Evolutionary conservation across 53 echinoderm and acorn worm species (phyloP).

Genomic region (Astropecten irregularis): DNA sequence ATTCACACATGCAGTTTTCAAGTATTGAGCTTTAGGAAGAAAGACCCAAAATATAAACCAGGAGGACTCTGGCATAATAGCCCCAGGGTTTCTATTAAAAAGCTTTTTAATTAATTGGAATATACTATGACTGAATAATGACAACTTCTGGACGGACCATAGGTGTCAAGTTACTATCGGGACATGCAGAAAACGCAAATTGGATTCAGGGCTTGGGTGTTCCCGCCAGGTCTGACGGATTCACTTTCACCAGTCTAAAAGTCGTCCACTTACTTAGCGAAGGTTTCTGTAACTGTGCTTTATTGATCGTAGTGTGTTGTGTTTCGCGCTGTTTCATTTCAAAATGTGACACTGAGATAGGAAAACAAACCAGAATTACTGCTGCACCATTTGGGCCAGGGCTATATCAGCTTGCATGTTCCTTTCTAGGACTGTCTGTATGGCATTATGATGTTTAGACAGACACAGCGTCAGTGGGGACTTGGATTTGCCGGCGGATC

Average conservation of each 20-base stretch:
- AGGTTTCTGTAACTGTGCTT: conserved; percentile 58
- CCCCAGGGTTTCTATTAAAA: conserved; percentile 56
- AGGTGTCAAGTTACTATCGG: conserved; percentile 54
- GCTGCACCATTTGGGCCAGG: conserved; percentile 43
- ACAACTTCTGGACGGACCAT: conserved; percentile 56
- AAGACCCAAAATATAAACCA: conserved; percentile 45
- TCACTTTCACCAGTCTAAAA: conserved; percentile 59
- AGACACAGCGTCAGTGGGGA: conserved; percentile 50
- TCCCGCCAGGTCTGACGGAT: conserved; percentile 58
- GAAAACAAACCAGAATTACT: conserved; percentile 61
- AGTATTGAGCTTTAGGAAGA: conserved; percentile 28
- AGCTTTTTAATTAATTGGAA: conserved; percentile 75
- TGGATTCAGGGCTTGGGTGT: conserved; percentile 60
- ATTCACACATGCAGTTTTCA: conserved; percentile 54
- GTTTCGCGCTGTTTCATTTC: conserved; percentile 61
- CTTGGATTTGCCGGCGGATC: conserved; percentile 56
- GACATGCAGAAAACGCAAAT: conserved; percentile 66
- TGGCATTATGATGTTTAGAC: conserved; percentile 56
- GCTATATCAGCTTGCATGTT: conserved; percentile 57
- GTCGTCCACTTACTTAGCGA: conserved; percentile 54
- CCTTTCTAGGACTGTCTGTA: conserved; percentile 44
- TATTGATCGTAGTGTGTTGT: conserved; percentile 56
- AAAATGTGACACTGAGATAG: conserved; percentile 64
- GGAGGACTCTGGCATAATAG: conserved; percentile 59
- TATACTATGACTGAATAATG: conserved; percentile 72